A percentile compares a stretch with the other conserved stretches of the same genome.
Conservation (phyloP, 1,140 invertebrate genomes). For the Trichonephila clavipes region DNA sequence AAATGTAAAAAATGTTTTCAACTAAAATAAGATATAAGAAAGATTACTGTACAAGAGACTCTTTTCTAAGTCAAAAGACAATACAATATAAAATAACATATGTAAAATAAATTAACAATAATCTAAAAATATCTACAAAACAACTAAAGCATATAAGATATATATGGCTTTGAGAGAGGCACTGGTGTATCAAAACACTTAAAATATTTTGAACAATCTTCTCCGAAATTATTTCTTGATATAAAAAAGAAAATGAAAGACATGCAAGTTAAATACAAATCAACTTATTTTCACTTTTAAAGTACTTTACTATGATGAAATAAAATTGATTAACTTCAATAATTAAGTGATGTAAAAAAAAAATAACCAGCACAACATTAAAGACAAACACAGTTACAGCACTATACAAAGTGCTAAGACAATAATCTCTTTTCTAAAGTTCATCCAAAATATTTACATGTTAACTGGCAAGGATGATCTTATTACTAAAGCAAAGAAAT, state of each 20-base stretch:
- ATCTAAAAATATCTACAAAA: neutral
- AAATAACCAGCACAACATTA: neutral
- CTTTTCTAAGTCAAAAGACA: neutral
- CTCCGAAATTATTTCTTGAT: neutral
- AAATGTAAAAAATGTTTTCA: too few relatives aligned
- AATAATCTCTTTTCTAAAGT: neutral
- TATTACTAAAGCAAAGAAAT: neutral
- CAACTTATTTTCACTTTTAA: too few relatives aligned
- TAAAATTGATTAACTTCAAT: neutral
- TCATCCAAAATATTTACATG: slow-evolving; percentile 14
- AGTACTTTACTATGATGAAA: too few relatives aligned
- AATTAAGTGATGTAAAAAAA: neutral
- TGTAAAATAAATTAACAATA: neutral
- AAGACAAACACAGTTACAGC: neutral
- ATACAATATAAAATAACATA: neutral
- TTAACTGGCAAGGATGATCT: neutral
- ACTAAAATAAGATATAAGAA: too few relatives aligned
- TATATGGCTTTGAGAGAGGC: slow-evolving; percentile 2
- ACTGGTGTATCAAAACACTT: neutral
- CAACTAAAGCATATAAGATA: neutral
- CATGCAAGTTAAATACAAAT: too few relatives aligned
- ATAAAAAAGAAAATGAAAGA: neutral
- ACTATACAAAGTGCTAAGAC: neutral
- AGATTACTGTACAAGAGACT: too few relatives aligned
- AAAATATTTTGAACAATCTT: neutral